Base-by-base conservation (phyloP, 1,140 invertebrate genomes). In the Micrasema longulum region DNA sequence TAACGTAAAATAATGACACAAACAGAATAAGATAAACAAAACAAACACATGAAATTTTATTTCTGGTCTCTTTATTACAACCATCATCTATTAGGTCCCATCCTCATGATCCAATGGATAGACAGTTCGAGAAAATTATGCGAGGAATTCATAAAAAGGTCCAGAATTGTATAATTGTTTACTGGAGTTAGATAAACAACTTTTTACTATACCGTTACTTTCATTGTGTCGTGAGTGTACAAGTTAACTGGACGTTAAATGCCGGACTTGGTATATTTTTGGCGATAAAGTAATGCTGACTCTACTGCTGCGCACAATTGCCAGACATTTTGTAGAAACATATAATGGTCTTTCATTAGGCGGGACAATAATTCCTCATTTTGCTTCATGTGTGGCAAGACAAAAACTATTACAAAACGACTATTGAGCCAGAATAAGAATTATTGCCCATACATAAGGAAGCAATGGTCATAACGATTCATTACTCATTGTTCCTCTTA, bases 41-140 rank as follows among this genome's bases (percentile, higher is more conserved):
- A 63, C 57, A 63, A 63, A 63, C 57, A 45, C 57, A 63, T 63
- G 57, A 63, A 63, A 63, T 63, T 63, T 63, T 63, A 63, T 63
- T 63, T 23, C 57, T 43, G 57, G 2, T n/a, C 57, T 23, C 57
- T 63, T 45, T 63, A 63, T 63, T 63, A 63, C 57, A 43, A 4
- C 57, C 41, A 63, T 43, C 57, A 63, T 43, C 57, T 38, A 63
- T 63, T 63, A 43, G 26, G 57, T 43, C 57, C 23, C 38, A 63
- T 63, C 36, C 45, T 20, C 57, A 45, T 57, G 53, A 53, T 22
- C 22, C 26, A 18, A 22, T 23, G 50, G 26, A 18, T 22, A 12
- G 7, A 38, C 16, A 31, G 36, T 26, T 14, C 14, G 2, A 35
- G 26, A 7, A 35, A 57, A 36, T 36, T 9, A 57, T 12, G 48